Evolutionary conservation across 2,888 invertebrate species (phyloP), one percentile per base, ranked within the genome.

Genomic region (Leucozona laternaria): DNA sequence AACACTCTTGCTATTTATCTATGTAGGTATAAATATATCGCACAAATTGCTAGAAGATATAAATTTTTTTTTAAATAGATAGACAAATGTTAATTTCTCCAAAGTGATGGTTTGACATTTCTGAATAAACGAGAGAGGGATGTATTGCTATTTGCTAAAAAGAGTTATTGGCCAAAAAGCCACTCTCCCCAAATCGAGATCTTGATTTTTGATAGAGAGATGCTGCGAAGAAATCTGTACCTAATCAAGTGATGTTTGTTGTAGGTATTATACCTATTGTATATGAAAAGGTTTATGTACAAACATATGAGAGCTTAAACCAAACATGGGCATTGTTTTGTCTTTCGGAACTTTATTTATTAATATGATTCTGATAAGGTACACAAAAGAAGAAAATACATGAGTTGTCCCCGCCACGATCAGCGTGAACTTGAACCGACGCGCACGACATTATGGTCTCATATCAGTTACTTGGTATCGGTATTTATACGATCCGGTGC

Each of bases 341-440:
- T 71, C 82, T 87, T 88, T 86, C 64, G 71, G 82, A 70, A 85
- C 75, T 83, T 88, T 88, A 88, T 88, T 88, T 88, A 88, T 88
- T 88, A 88, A 88, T 88, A 85, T 85, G 88, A 88, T 88, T 77
- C 87, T 85, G 88, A 88, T 88, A 88, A 88, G 85, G 79, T 78
- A 76, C 80, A 88, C 79, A 84, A 79, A 83, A 71, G 79, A 88
- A 75, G 34, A 34, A 20, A 20, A 37, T 37, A 60, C 79, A 79
- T 84, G 77, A 79, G 76, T 84, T 88, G 87, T 79, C 79, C 79
- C 81, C 80, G 86, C 88, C 88, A 88, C 88, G 88, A 88, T 88
- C 88, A 88, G 88, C 88, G 88, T 84, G 88, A 88, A 88, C 83
- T 88, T 88, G 88, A 88, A 88, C 88, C 85, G 62, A 79, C 73